Evolutionary conservation across 1,140 invertebrate species (phyloP).

Genomic region (Bombus ignitus): DNA sequence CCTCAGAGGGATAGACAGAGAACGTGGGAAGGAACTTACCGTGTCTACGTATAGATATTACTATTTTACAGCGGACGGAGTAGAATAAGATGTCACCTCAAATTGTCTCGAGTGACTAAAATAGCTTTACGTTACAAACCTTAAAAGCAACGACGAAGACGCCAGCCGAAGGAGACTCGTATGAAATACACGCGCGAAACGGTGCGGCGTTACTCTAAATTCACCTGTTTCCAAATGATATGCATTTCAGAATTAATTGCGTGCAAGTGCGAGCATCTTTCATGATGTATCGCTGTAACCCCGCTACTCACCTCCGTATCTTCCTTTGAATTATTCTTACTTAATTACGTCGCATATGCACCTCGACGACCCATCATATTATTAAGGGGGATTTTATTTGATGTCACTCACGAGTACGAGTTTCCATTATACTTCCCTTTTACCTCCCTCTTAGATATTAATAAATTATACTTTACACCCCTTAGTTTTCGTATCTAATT

Average conservation of each 20-base stretch:
- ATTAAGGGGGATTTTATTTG: conserved; percentile 34
- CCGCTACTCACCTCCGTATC: neutral
- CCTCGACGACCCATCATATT: conserved; percentile 20
- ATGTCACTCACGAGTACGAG: neutral
- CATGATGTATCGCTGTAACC: conserved; percentile 33
- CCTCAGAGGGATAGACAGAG: neutral
- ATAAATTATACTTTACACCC: too few relatives aligned
- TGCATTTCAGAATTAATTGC: conserved; percentile 50
- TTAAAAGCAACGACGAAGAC: conserved; percentile 35
- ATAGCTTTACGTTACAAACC: conserved; percentile 48
- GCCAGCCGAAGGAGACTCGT: neutral
- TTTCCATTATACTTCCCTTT: neutral
- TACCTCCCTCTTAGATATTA: neutral
- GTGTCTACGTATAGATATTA: conserved; percentile 29
- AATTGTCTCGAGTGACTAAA: conserved; percentile 46
- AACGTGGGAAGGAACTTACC: conserved; percentile 17
- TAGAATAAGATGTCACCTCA: conserved; percentile 49
- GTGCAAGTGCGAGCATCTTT: conserved; percentile 34
- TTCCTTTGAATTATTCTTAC: conserved; percentile 48
- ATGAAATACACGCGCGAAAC: conserved; percentile 19
- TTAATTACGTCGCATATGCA: conserved; percentile 33
- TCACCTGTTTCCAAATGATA: conserved; percentile 42
- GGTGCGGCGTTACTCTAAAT: conserved; percentile 29
- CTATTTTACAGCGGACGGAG: conserved; percentile 37
- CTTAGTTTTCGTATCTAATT: neutral